phyloP scores from a whole-genome alignment of 2,888 invertebrate species.

The Xestia sexstrigata region DNA sequence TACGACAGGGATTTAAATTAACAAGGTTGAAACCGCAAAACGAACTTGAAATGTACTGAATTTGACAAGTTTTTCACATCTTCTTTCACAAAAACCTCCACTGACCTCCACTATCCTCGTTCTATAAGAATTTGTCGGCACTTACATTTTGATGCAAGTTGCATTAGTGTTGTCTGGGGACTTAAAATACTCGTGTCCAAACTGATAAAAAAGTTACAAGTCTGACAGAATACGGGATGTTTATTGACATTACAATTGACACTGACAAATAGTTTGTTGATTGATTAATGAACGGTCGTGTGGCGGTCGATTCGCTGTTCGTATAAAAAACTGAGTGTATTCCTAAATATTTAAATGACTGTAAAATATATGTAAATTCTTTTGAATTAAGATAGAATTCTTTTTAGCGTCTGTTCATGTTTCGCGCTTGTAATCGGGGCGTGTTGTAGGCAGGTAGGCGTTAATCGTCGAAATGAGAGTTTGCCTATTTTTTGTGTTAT shows the following conservation, averaged over 20 bases:
- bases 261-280: constrained; percentile 51
- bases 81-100: too few relatives aligned
- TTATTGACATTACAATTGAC: constrained; percentile 41
- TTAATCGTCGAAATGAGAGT: constrained; percentile 78
- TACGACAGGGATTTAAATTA: neutral
- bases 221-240: constrained; percentile 5
- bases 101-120: too few relatives aligned
- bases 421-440: constrained; percentile 49
- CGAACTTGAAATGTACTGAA: too few relatives aligned
- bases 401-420: constrained; percentile 43
- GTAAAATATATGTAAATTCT: constrained; percentile 32
- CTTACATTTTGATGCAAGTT: neutral
- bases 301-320: constrained; percentile 25
- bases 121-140: too few relatives aligned
- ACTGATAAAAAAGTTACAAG: constrained; percentile 4
- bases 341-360: constrained; percentile 32
- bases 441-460: constrained; percentile 76
- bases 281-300: constrained; percentile 47
- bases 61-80: too few relatives aligned
- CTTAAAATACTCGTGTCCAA: constrained; percentile 21
- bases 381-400: constrained; percentile 38
- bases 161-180: neutral
- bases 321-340: constrained; percentile 11
- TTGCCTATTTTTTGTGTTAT: constrained; percentile 78
- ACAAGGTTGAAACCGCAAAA: too few relatives aligned